phyloP scores from a whole-genome alignment of 2,797 vertebrate species.

The Falco berigora region DNA sequence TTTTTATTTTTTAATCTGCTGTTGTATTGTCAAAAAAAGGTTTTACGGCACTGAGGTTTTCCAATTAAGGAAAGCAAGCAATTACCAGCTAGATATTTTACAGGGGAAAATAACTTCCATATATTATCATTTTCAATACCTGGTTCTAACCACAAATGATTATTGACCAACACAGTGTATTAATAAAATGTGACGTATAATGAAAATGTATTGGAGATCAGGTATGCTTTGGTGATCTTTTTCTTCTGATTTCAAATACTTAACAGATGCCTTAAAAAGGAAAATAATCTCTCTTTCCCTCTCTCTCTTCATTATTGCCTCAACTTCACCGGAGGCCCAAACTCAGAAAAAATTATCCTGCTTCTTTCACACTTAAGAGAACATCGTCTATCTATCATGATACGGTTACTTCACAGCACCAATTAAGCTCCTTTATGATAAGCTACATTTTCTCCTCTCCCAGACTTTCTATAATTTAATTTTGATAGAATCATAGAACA shows the following conservation, averaged over 20 bases:
- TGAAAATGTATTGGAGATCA: not conserved
- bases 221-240: not conserved
- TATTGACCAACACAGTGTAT: not conserved
- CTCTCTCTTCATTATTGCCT: not conserved
- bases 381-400: not conserved
- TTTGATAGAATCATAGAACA: not conserved
- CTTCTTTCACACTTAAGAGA: not conserved
- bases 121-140: not conserved
- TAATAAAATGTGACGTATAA: not conserved
- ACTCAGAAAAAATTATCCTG: not conserved
- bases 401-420: not conserved
- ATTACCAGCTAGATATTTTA: not conserved
- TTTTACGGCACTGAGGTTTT: not conserved
- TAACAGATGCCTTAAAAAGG: not conserved
- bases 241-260: not conserved
- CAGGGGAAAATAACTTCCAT: accelerated
- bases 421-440: not conserved
- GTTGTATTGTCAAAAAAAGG: not conserved
- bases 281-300: not conserved
- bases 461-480: not conserved
- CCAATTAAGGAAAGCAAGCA: not conserved
- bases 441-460: not conserved
- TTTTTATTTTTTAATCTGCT: not conserved
- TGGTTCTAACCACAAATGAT: not conserved
- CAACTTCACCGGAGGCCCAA: not conserved